Percentiles rank a stretch among this genome's conserved stretches.
Evolutionary conservation across 2,113 vertebrate species (phyloP).

Genomic region (Pardalotus punctatus): DNA sequence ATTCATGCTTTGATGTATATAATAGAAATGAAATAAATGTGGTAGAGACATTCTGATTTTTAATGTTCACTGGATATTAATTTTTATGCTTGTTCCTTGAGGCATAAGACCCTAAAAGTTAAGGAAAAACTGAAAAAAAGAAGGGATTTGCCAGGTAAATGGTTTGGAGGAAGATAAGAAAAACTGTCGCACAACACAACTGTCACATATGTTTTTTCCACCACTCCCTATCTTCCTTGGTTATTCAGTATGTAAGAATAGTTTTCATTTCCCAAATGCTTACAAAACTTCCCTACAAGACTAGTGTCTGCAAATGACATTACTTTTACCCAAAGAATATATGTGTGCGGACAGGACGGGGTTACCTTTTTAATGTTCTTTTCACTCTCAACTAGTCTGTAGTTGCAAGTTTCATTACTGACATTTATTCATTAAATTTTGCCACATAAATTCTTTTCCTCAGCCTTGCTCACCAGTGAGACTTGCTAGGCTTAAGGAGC

Average conservation of each 20-base stretch:
- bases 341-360: accelerated
- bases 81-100: not conserved
- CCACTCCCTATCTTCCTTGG: not conserved
- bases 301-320: not conserved
- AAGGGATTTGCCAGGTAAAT: not conserved
- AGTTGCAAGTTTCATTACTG: not conserved
- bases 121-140: not conserved
- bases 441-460: not conserved
- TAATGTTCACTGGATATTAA: not conserved
- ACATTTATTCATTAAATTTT: not conserved
- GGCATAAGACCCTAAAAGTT: not conserved
- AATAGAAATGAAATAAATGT: not conserved
- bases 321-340: not conserved
- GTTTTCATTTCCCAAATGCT: not conserved
- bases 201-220: not conserved
- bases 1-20: not conserved
- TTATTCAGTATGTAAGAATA: not conserved
- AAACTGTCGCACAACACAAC: not conserved
- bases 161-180: not conserved
- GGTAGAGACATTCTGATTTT: not conserved
- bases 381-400: not conserved
- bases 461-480: not conserved
- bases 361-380: not conserved
- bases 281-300: not conserved
- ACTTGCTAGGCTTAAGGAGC: not conserved